Conservation (phyloP, 2,797 vertebrate species). For the Urocyon cinereoargenteus region DNA sequence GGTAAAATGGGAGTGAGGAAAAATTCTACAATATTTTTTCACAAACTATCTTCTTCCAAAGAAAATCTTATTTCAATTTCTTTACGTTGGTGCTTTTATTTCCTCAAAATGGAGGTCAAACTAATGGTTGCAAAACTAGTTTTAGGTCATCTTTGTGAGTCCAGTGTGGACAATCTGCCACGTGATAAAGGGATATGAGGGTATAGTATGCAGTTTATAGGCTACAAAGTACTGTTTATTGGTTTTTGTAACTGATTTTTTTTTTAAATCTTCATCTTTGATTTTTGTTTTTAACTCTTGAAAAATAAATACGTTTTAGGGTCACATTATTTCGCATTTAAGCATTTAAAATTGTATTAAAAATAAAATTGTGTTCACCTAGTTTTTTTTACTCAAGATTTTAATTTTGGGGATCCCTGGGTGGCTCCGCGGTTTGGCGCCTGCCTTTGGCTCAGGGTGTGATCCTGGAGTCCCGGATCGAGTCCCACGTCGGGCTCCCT, state of each 20-base stretch:
- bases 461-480: too few relatives aligned
- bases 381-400: background rate
- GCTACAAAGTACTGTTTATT: background rate
- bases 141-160: background rate
- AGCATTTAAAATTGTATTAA: constrained; percentile 33
- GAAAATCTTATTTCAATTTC: background rate
- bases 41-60: background rate
- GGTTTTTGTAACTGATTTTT: background rate
- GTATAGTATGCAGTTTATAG: background rate
- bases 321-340: background rate
- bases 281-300: background rate
- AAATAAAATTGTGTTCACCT: constrained; percentile 11
- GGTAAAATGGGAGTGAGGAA: background rate
- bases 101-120: background rate
- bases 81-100: background rate
- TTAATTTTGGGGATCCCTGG: background rate
- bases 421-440: too few relatives aligned
- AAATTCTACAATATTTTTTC: background rate
- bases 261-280: background rate
- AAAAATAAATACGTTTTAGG: background rate
- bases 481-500: too few relatives aligned
- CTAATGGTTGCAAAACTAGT: background rate
- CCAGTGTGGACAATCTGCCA: background rate
- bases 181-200: background rate
- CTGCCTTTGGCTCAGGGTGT: too few relatives aligned